Base-by-base conservation (phyloP, 2,797 vertebrate genomes). In the Lateolabrax maculatus region DNA sequence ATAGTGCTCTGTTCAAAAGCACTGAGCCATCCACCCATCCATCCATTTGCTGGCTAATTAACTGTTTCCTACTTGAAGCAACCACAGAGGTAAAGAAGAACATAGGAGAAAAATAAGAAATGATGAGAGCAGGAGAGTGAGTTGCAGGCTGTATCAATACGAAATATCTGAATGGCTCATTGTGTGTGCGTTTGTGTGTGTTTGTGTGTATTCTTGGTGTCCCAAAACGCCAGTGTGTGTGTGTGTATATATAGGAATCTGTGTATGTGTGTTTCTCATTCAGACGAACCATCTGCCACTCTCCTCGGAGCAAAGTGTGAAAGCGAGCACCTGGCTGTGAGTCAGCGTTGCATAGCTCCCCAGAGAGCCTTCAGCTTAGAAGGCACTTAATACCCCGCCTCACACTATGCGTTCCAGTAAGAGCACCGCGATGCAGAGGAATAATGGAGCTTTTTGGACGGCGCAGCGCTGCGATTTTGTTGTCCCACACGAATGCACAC, bases 311-410 rank as follows among this genome's bases (percentile, higher is more conserved):
- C 56, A 31, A 75, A 83, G 91, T 85, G 82, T 90, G 87, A 91
- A 91, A 85, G 87, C 72, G 58, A 86, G 90, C 91, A 92, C 91
- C 92, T 94, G 92, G 93, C 92, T 88, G 86, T 89, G 90, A 93
- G 88, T 94, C 92, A 93, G 92, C 84, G 62, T 79, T 87, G 87
- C 87, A 84, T 75, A 64, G 82, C 87, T 89, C 93, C 90, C 90
- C 60, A 29, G 89, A 89, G 91, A 90, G 90, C 81, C 71, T 91
- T 91, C 87, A 80, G 82, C 88, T 92, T 91, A 90, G 87, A 90
- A 90, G 90, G 89, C 93, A 92, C 91, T 94, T 93, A 92, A 93
- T 93, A 88, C 83, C 74, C 80, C 66, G 79, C 87, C 83, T 79
- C 84, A 58, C 80, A 80, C 85, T 80, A 43, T 49, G 64, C 60